phyloP scores from a whole-genome alignment of 2,888 invertebrate species.

The Rhopalosiphum nymphaeae region DNA sequence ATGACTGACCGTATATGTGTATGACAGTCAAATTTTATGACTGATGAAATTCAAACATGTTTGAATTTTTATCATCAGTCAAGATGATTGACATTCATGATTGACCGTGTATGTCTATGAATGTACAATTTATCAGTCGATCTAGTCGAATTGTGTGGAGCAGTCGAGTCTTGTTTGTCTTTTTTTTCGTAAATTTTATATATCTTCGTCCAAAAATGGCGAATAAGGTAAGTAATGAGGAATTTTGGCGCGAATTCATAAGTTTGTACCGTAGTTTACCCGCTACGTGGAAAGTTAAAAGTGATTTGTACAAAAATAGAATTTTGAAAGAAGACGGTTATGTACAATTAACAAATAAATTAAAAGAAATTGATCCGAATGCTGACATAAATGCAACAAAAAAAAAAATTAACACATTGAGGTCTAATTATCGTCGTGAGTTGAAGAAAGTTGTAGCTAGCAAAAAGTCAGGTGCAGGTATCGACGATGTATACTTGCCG shows the following conservation, averaged over 20 bases:
- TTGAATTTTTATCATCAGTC: slow-evolving; percentile 18
- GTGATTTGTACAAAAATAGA: slow-evolving; percentile 31
- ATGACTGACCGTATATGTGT: too few relatives aligned
- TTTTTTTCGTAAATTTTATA: slow-evolving; percentile 21
- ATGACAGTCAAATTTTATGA: background rate
- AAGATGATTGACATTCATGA: slow-evolving; percentile 17
- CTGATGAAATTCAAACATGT: slow-evolving; percentile 32
- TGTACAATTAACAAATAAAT: slow-evolving; percentile 15
- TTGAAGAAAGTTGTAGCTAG: slow-evolving; percentile 37
- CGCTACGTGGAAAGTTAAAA: slow-evolving; percentile 29
- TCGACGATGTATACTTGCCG: slow-evolving; percentile 32
- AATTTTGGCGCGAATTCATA: slow-evolving; percentile 39
- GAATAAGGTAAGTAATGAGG: slow-evolving; percentile 21
- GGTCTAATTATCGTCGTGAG: slow-evolving; percentile 49
- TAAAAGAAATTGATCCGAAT: slow-evolving; percentile 34
- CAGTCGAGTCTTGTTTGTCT: background rate
- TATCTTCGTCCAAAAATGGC: slow-evolving; percentile 14
- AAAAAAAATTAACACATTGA: slow-evolving; percentile 56
- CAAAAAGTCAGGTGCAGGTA: slow-evolving; percentile 33
- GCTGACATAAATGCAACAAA: slow-evolving; percentile 43
- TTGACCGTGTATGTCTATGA: slow-evolving; percentile 36
- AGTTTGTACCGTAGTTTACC: slow-evolving; percentile 32
- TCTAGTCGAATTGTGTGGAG: background rate
- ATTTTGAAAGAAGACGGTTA: slow-evolving; percentile 31
- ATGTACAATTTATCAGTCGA: slow-evolving; percentile 36